Percentiles rank a stretch among this genome's conserved stretches.
Conservation (phyloP, 2,888 invertebrate species). For the Megaustenia siamemsis region DNA sequence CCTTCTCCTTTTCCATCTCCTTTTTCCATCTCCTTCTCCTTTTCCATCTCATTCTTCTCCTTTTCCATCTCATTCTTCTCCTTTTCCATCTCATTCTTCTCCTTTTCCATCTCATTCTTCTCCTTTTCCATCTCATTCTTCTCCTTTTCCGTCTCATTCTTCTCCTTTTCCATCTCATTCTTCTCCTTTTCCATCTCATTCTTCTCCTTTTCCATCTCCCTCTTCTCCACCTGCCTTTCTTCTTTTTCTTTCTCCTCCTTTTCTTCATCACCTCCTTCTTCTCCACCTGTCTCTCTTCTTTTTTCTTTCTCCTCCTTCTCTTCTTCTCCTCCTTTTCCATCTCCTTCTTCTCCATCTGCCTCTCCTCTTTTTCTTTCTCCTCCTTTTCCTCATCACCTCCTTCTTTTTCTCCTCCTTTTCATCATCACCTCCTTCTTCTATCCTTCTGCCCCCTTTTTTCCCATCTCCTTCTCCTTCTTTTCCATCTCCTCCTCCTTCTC, state of each 20-base stretch:
- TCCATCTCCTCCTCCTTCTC: no score
- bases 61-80: constrained; percentile 6
- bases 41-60: background rate
- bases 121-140: background rate
- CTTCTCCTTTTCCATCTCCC: no score
- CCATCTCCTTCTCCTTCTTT: no score
- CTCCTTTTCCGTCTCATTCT: background rate
- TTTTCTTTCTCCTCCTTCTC: background rate
- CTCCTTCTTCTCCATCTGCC: background rate
- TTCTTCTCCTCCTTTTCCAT: background rate
- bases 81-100: background rate
- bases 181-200: background rate
- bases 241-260: background rate
- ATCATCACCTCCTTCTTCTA: background rate
- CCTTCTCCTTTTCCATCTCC: no score
- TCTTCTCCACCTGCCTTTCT: no score
- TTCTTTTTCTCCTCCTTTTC: background rate
- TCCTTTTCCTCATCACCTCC: no score
- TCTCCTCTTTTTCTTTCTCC: background rate
- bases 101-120: background rate
- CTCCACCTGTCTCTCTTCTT: background rate
- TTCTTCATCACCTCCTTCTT: background rate
- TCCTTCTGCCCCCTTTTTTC: background rate
- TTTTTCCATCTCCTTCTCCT: no score
- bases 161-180: background rate